Conservation (phyloP, 2,113 vertebrate genomes). For the Odobenus rosmarus region DNA sequence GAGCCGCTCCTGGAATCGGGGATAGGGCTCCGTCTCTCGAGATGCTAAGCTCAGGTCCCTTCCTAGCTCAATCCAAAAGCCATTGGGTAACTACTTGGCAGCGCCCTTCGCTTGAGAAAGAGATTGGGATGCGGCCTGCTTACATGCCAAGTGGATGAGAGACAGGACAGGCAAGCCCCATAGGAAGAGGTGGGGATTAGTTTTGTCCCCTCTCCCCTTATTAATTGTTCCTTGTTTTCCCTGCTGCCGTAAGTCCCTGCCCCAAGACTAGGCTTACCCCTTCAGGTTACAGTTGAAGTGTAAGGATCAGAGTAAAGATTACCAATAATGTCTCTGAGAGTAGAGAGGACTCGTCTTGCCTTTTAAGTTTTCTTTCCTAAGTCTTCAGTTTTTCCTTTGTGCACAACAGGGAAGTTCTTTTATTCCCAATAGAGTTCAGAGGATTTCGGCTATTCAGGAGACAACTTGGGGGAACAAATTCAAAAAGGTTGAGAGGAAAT, state of each 20-base stretch:
- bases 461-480: not conserved
- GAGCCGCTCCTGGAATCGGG: not conserved
- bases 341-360: not conserved
- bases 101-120: not conserved
- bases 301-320: not conserved
- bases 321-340: not conserved
- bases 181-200: not conserved
- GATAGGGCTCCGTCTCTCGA: not conserved
- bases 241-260: not conserved
- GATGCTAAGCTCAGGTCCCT: not conserved
- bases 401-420: not conserved
- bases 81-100: not conserved
- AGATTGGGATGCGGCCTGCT: not conserved
- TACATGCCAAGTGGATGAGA: not conserved
- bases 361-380: not conserved
- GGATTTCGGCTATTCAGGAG: constrained; percentile 4
- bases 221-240: not conserved
- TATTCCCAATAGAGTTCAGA: not conserved
- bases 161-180: not conserved
- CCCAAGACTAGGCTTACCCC: not conserved
- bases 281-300: not conserved
- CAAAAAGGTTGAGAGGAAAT: constrained; percentile 1
- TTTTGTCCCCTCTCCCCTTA: not conserved
- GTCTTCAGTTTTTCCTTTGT: constrained; percentile 32
- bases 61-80: not conserved